Conservation (phyloP, 1,140 invertebrate species). For the Coenobita brevimanus region DNA sequence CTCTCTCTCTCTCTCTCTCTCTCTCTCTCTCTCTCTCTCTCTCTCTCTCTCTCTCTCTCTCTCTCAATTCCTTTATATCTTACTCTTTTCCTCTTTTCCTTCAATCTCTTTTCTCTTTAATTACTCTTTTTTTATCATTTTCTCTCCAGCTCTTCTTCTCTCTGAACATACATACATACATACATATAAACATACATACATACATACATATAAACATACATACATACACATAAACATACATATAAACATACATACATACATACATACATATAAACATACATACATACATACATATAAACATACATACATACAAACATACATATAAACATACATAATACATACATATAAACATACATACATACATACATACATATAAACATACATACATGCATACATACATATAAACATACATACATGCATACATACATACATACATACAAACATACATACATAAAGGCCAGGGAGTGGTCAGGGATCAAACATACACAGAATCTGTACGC, state of each 20-base stretch:
- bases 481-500: no score
- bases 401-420: no score
- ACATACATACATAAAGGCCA: no score
- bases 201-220: constrained; percentile 7
- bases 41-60: constrained; percentile 11
- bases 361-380: no score
- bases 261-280: constrained; percentile 19
- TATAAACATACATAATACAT: neutral
- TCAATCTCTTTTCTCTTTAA: neutral
- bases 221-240: constrained; percentile 19
- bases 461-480: no score
- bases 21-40: neutral
- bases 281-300: constrained; percentile 22
- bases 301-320: neutral
- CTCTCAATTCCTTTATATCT: neutral
- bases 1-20: constrained; percentile 22
- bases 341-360: no score
- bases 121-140: neutral
- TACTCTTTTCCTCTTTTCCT: neutral
- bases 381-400: no score
- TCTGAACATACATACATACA: neutral
- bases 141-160: neutral
- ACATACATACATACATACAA: no score
- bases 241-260: constrained; percentile 15
- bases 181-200: no score